Evolutionary conservation across 2,888 invertebrate genomes (phyloP).

Genomic region (Phengaris alcon): DNA sequence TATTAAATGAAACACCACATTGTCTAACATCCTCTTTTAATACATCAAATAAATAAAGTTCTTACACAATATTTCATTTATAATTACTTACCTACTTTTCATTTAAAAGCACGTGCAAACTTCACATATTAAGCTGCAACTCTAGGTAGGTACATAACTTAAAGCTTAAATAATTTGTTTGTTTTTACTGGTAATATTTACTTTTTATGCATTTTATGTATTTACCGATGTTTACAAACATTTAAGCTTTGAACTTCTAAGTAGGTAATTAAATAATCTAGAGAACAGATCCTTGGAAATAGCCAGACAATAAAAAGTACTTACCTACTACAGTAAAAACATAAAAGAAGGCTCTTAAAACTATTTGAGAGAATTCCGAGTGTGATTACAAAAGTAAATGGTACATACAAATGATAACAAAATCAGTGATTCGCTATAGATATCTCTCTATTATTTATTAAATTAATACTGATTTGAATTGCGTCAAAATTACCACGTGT

Average conservation of each 20-base stretch:
- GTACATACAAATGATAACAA: slow-evolving; percentile 29
- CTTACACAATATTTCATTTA: slow-evolving; percentile 51
- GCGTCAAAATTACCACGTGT: slow-evolving; percentile 30
- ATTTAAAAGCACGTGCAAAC: slow-evolving; percentile 63
- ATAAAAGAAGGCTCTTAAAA: neutral
- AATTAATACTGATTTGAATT: slow-evolving; percentile 37
- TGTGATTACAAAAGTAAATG: neutral
- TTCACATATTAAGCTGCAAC: slow-evolving; percentile 46
- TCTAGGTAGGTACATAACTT: slow-evolving; percentile 49
- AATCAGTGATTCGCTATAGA: neutral
- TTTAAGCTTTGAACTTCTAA: too few species aligned
- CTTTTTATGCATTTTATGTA: neutral
- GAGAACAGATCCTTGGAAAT: too few species aligned
- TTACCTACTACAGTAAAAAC: slow-evolving; percentile 12
- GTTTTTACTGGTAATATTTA: slow-evolving; percentile 14
- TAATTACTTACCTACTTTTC: slow-evolving; percentile 42
- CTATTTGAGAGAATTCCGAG: slow-evolving; percentile 28
- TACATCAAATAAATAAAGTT: slow-evolving; percentile 71
- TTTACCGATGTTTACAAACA: neutral
- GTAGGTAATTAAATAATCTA: too few species aligned
- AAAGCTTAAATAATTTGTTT: slow-evolving; percentile 45
- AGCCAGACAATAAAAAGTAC: neutral
- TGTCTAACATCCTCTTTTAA: slow-evolving; percentile 71
- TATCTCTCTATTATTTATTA: slow-evolving; percentile 31
- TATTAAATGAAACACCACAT: slow-evolving; percentile 38